Evolutionary conservation across 2,797 vertebrate species (phyloP).

Genomic region (Leuciscus waleckii): DNA sequence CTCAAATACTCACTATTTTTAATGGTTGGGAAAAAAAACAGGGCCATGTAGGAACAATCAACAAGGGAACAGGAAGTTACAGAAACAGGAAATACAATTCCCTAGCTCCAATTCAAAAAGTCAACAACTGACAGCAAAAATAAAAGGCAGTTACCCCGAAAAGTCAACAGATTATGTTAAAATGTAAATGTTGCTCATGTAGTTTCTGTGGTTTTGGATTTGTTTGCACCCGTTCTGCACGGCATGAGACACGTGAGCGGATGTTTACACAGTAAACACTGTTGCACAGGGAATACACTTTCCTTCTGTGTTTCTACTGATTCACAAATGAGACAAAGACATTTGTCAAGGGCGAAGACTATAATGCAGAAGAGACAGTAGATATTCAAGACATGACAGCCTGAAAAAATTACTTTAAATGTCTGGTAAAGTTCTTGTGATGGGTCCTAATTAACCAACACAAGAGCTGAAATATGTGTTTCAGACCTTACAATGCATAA

Average conservation of each 20-base stretch:
- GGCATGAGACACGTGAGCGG: background rate
- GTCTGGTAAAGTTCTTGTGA: background rate
- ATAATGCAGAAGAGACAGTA: slow-evolving; percentile 11
- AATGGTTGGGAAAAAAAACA: background rate
- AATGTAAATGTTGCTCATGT: background rate
- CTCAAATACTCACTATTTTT: background rate
- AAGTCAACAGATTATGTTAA: background rate
- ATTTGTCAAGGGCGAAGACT: slow-evolving; percentile 33
- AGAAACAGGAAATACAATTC: background rate
- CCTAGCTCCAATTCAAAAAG: background rate
- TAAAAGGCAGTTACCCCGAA: background rate
- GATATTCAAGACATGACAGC: slow-evolving; percentile 1
- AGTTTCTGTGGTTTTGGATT: slow-evolving; percentile 4
- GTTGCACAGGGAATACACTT: slow-evolving; percentile 6
- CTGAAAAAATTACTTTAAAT: background rate
- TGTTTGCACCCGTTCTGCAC: slow-evolving; percentile 8
- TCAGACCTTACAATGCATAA: background rate
- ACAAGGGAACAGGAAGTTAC: background rate
- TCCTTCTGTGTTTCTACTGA: background rate
- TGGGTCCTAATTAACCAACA: background rate
- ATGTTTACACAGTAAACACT: slow-evolving; percentile 21
- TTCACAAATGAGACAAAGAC: slow-evolving; percentile 20
- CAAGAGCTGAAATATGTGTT: background rate
- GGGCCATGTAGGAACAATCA: background rate
- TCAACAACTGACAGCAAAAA: background rate